Conservation (phyloP, 2,113 vertebrate genomes). For the Tonatia bakeri region DNA sequence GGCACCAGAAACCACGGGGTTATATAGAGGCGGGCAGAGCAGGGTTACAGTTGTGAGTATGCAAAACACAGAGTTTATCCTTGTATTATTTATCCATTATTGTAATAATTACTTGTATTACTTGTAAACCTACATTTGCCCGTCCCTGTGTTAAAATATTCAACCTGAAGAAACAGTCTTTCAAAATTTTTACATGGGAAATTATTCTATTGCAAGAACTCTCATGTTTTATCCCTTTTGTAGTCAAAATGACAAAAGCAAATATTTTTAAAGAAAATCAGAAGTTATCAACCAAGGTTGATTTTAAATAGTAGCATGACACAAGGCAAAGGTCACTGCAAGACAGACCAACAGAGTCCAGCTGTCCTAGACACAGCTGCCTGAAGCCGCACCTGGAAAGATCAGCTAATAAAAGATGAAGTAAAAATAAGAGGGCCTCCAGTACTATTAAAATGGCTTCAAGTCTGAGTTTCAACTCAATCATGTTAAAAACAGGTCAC, state of each 20-base stretch:
- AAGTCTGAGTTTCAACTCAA: slow-evolving; percentile 13
- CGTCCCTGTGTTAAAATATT: neutral
- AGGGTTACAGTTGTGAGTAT: neutral
- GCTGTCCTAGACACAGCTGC: neutral
- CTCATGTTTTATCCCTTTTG: neutral
- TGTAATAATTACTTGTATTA: too few species aligned
- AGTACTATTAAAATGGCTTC: neutral
- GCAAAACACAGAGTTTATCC: neutral
- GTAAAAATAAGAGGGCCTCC: neutral
- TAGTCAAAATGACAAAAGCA: neutral
- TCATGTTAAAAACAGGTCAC: neutral
- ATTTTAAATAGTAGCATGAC: neutral
- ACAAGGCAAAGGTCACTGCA: neutral
- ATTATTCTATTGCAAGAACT: neutral
- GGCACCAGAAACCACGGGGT: neutral
- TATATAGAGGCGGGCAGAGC: neutral
- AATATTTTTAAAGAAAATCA: neutral
- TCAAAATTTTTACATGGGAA: neutral
- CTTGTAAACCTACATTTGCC: too few species aligned
- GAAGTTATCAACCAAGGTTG: neutral
- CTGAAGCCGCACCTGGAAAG: neutral
- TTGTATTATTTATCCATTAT: neutral
- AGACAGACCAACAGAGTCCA: neutral
- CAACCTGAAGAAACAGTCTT: neutral
- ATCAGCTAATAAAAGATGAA: neutral